Evolutionary conservation across 2,797 vertebrate genomes (phyloP), one percentile per base, ranked within the genome.

Genomic region (Karalla daura): DNA sequence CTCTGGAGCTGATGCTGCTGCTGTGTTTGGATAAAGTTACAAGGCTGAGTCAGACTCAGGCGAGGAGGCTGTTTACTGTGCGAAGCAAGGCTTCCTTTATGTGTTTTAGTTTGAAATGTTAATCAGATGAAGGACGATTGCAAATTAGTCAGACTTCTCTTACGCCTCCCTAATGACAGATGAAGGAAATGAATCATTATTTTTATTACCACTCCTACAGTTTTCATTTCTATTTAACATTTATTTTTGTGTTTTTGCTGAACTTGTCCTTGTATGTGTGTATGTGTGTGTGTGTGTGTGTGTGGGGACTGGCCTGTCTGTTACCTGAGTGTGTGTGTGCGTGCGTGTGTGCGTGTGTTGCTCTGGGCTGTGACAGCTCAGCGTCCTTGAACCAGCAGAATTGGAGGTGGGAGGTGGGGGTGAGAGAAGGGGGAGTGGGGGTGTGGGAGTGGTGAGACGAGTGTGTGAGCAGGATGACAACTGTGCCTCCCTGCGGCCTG

Each of bases 381-480:
- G 39, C 40, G 84, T 83, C 85, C 81, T 90, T 90, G 80, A n/a
- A 77, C 75, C 73, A 39, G 28, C 52, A 45, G 37, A 76, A 74
- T 68, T 55, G 52, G 65, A 64, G 20, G 46, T 1, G 47, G 17
- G 24, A 51, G 44, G 27, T 2, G 7, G 5, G 63, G 20, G 46
- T 1, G 47, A 15, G 24, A 51, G 44, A 24, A 2, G 7, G 5
- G 63, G 10, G 43, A 32, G 43, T 24, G 69, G 37, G 54, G 10
- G 53, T 15, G 44, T 2, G 32, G 7, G 11, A 4, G 4, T 40
- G 39, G 13, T 24, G 60, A 43, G 50, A 24, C 17, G 60, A 27
- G 64, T 45, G 70, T 79, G 83, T 86, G 82, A 83, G 58, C 52
- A 33, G 84, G 81, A 65, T 87, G 81, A 84, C 78, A 82, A 85